These are phyloP conservation scores for Holothuria leucospilota DNA, from an alignment of 53 echinoderm and acorn worm species.

Conservation along the genomic window DNA sequence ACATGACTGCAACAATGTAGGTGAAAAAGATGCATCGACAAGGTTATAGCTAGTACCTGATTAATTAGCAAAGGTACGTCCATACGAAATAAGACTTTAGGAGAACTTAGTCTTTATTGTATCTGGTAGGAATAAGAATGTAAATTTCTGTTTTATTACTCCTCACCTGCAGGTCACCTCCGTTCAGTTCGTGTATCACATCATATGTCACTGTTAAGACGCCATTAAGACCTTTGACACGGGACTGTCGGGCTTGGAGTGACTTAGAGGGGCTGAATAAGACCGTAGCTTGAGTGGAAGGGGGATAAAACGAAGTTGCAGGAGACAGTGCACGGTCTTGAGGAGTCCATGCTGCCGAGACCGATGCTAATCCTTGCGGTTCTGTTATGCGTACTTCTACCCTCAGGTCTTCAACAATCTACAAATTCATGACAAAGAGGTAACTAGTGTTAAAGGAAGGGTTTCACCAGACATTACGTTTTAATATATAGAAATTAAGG, in stretches of 20 bases:
- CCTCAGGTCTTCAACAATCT: conserved; percentile 71
- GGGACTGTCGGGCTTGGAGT: conserved; percentile 47
- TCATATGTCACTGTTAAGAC: conserved; percentile 85
- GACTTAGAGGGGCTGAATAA: conserved; percentile 57
- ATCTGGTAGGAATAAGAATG: too few relatives aligned
- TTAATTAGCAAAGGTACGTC: too few relatives aligned
- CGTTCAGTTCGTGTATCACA: conserved; percentile 77
- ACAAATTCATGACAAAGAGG: not conserved
- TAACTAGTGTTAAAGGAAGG: too few relatives aligned
- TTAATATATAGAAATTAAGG: too few relatives aligned
- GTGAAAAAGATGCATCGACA: too few relatives aligned
- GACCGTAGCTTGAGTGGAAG: conserved; percentile 52
- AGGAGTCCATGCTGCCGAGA: conserved; percentile 66
- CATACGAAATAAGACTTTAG: too few relatives aligned
- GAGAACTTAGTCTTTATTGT: too few relatives aligned
- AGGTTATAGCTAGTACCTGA: too few relatives aligned
- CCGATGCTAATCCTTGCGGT: conserved; percentile 77
- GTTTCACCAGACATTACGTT: too few relatives aligned
- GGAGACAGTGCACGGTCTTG: conserved; percentile 13
- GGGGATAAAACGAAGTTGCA: conserved; percentile 12
- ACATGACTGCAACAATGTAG: too few relatives aligned
- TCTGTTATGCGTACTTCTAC: conserved; percentile 72
- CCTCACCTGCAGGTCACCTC: conserved; percentile 85
- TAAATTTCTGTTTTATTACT: not conserved
- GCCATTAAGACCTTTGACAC: conserved; percentile 68